Evolutionary conservation across 2,113 vertebrate species (phyloP), one percentile per base, ranked within the genome.

Genomic region (Picathartes gymnocephalus): DNA sequence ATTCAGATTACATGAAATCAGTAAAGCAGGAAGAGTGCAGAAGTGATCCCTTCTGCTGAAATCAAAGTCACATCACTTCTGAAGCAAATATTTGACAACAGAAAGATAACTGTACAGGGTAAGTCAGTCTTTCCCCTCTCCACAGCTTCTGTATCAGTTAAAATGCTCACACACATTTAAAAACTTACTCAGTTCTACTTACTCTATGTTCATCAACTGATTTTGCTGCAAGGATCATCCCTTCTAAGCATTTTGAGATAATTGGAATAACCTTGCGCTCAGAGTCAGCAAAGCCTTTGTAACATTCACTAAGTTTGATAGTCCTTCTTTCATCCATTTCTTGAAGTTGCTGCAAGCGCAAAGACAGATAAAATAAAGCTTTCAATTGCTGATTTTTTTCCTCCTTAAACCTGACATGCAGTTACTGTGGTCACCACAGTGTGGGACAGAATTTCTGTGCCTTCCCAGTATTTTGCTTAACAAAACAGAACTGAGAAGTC

Each of bases 321-420:
- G 99, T 99, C 73, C 99, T 98, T 31, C 99, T 98, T 93, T 99
- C 98, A 91, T 99, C 99, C 99, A 99, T 99, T 98, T 98, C 99
- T 97, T 99, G 99, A 86, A 99, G 98, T 96, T 99, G 99, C 99
- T 99, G 98, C 51, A 90, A 82, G 64, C 33, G 71, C 64, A 79
- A 96, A 95, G 72, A 22, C 62, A 53, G 35, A 88, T 48, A 92
- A 76, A 93, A 44, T 25, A 15, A 86, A 87, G 74, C 37, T 91
- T 91, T 77, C 33, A 65, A 86, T 94, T 80, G 92, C 69, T 81
- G 37, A 20, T 45, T 70, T 53, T 33, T 11, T 6, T 1, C 6
- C 12, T 9, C 31, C 71, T 37, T 0, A 0, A 7, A 68, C 61
- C 39, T 66, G 73, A 66, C 16, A 37, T 24, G 24, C 44, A 81